Evolutionary conservation across 2,113 vertebrate species (phyloP).

Genomic region (Megaceryle maxima): DNA sequence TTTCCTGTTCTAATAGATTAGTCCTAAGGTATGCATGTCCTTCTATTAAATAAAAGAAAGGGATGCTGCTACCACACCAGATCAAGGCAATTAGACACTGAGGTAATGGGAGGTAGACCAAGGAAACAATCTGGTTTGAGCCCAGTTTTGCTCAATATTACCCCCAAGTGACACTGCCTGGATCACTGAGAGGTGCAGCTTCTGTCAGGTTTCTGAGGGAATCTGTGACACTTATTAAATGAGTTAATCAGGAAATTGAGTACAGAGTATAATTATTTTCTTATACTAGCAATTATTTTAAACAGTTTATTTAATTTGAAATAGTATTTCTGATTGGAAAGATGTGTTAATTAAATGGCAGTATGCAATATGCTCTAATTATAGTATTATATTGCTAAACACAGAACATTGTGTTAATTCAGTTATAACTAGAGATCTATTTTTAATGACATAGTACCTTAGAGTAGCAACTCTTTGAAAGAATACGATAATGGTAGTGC

Average conservation of each 20-base stretch:
- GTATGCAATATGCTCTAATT: not conserved
- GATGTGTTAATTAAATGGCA: not conserved
- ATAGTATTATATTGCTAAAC: not conserved
- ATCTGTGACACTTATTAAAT: not conserved
- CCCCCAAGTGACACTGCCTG: not conserved
- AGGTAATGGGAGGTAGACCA: not conserved
- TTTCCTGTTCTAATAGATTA: not conserved
- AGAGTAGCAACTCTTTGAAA: not conserved
- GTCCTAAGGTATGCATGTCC: not conserved
- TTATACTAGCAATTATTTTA: not conserved
- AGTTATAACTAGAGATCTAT: not conserved
- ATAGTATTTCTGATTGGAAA: not conserved
- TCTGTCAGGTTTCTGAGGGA: not conserved
- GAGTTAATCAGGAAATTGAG: not conserved
- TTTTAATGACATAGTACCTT: not conserved
- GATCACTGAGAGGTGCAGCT: not conserved
- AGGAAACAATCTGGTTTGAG: not conserved
- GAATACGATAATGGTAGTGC: not conserved
- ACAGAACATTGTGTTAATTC: not conserved
- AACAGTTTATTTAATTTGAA: not conserved
- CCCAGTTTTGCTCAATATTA: not conserved
- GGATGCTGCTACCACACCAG: not conserved
- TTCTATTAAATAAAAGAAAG: not conserved
- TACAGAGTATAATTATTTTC: not conserved
- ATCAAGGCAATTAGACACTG: not conserved